These are phyloP conservation scores for Halesus radiatus DNA, from an alignment of 1,140 invertebrate genomes.

Conservation along the genomic window DNA sequence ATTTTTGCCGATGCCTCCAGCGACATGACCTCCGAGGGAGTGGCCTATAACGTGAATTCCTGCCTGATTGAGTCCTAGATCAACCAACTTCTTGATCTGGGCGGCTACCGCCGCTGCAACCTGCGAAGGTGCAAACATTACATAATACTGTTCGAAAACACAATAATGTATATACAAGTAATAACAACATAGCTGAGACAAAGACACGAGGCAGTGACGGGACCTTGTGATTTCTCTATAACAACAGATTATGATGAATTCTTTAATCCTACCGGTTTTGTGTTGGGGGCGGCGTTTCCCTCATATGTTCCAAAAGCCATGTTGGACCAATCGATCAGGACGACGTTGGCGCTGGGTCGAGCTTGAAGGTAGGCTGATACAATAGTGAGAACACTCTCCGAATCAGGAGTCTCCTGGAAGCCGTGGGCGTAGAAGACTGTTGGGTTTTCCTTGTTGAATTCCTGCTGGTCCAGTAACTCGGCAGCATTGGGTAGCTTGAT, in stretches of 20 bases:
- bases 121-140: slow-evolving; percentile 39
- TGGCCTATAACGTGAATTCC: slow-evolving; percentile 81
- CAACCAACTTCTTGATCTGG: slow-evolving; percentile 61
- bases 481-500: slow-evolving; percentile 63
- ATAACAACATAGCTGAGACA: too few relatives aligned
- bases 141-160: too few relatives aligned
- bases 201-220: too few relatives aligned
- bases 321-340: slow-evolving; percentile 54
- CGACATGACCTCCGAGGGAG: slow-evolving; percentile 82
- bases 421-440: slow-evolving; percentile 74
- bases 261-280: background rate
- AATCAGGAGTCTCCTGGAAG: slow-evolving; percentile 71
- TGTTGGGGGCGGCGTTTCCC: slow-evolving; percentile 50
- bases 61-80: slow-evolving; percentile 61
- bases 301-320: slow-evolving; percentile 51
- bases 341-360: slow-evolving; percentile 39
- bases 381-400: slow-evolving; percentile 70
- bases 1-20: slow-evolving; percentile 74
- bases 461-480: slow-evolving; percentile 62
- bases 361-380: slow-evolving; percentile 45
- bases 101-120: slow-evolving; percentile 60
- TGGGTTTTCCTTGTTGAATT: slow-evolving; percentile 68
- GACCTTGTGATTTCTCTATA: background rate
- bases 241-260: background rate
- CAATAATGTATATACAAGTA: too few relatives aligned